Conservation (phyloP, 2,797 vertebrate species). For the Fundulus diaphanus region DNA sequence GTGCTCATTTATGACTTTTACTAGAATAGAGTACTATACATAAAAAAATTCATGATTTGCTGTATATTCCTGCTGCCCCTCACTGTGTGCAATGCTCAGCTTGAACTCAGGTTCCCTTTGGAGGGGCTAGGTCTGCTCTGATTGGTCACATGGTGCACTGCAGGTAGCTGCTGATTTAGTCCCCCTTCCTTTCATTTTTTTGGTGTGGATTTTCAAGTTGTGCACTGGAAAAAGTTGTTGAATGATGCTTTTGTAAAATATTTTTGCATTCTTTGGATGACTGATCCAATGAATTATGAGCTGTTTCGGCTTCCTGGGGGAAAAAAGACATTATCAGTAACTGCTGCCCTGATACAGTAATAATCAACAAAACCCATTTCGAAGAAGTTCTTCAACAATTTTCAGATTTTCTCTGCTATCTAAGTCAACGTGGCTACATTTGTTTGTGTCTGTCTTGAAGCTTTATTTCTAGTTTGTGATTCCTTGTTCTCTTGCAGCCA, state of each 20-base stretch:
- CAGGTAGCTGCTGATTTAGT: slow-evolving; percentile 3
- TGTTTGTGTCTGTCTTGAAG: slow-evolving; percentile 9
- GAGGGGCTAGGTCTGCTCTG: neutral
- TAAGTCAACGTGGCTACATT: neutral
- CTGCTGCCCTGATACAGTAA: neutral
- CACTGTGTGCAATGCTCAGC: neutral
- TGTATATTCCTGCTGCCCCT: neutral
- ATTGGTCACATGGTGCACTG: neutral
- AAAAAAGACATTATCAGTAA: neutral
- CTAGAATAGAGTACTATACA: neutral
- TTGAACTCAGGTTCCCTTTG: neutral
- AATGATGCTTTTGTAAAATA: neutral
- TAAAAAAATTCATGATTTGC: neutral
- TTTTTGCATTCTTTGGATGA: neutral
- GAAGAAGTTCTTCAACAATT: neutral
- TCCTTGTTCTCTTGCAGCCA: slow-evolving; percentile 7
- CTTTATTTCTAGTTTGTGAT: slow-evolving; percentile 8
- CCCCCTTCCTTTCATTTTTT: neutral
- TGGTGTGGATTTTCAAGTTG: neutral
- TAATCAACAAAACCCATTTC: neutral
- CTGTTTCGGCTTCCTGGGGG: neutral
- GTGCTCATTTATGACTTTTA: neutral
- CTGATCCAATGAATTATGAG: neutral
- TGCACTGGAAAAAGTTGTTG: neutral
- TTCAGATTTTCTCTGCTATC: neutral